Conservation (phyloP, 2,888 invertebrate species). For the Erebia ligea region DNA sequence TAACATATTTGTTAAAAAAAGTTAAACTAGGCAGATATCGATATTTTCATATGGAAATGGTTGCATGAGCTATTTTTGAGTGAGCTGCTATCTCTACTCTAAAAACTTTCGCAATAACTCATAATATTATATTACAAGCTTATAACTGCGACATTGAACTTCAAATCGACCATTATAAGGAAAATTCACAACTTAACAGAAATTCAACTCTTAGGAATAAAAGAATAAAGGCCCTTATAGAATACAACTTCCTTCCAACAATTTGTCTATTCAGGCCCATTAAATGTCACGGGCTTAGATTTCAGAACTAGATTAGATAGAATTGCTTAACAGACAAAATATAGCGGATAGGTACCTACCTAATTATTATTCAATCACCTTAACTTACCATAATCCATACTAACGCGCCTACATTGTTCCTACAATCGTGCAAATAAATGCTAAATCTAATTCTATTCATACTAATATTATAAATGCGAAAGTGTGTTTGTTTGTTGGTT, state of each 20-base stretch:
- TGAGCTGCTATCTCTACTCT: background rate
- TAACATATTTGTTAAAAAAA: no score
- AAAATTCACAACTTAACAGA: background rate
- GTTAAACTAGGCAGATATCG: no score
- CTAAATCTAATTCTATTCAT: no score
- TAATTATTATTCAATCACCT: no score
- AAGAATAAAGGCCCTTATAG: background rate
- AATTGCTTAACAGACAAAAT: slow-evolving; percentile 20
- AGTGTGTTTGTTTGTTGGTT: background rate
- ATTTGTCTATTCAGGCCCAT: slow-evolving; percentile 15
- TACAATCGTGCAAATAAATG: no score
- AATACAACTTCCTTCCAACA: background rate
- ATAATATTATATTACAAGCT: slow-evolving; percentile 4
- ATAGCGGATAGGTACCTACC: background rate
- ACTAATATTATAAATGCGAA: background rate
- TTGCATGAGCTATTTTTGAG: background rate
- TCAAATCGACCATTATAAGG: slow-evolving; percentile 9
- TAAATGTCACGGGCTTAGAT: slow-evolving; percentile 19
- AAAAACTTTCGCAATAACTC: slow-evolving; percentile 6
- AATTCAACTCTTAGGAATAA: background rate
- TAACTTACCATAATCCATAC: no score
- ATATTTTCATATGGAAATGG: no score
- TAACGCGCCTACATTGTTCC: no score
- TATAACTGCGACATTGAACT: slow-evolving; percentile 12
- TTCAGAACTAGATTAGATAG: slow-evolving; percentile 22